phyloP scores from a whole-genome alignment of 2,888 invertebrate species.

The Apantesis nais region DNA sequence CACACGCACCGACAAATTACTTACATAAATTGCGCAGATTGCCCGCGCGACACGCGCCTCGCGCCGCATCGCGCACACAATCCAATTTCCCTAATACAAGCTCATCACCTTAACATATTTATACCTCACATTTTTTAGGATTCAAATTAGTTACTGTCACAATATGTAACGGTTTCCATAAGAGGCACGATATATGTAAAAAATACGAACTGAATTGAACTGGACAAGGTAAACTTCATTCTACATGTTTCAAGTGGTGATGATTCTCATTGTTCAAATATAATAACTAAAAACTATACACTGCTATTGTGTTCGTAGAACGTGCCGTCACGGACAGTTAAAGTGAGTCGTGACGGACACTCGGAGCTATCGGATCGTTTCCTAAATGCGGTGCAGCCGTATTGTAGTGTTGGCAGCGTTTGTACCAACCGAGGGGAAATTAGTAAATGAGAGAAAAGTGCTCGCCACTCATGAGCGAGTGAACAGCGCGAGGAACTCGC shows the following conservation, averaged over 20 bases:
- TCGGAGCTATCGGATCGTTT: constrained; percentile 1
- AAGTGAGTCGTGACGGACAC: constrained; percentile 13
- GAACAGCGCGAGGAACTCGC: not conserved
- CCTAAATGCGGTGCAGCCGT: not conserved
- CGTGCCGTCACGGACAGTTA: constrained; percentile 5
- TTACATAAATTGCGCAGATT: constrained; percentile 40
- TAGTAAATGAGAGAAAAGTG: constrained; percentile 15
- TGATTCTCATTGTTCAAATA: not conserved
- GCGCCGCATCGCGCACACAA: not conserved
- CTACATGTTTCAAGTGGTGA: not conserved
- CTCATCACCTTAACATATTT: constrained; percentile 14
- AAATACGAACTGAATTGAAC: not conserved
- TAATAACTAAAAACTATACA: constrained; percentile 10
- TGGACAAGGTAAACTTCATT: not conserved
- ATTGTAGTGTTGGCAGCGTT: constrained; percentile 2
- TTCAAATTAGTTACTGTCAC: constrained; percentile 7
- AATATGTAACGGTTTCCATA: not conserved
- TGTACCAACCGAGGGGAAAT: not conserved
- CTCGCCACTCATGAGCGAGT: not conserved
- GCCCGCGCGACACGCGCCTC: constrained; percentile 7
- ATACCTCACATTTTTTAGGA: constrained; percentile 12
- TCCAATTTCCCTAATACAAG: constrained; percentile 21
- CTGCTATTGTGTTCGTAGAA: not conserved
- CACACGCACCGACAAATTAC: constrained; percentile 39
- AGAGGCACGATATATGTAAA: not conserved